These are phyloP conservation scores for Andrena chrysosceles DNA, from an alignment of 2,888 invertebrate genomes.

Conservation along the genomic window DNA sequence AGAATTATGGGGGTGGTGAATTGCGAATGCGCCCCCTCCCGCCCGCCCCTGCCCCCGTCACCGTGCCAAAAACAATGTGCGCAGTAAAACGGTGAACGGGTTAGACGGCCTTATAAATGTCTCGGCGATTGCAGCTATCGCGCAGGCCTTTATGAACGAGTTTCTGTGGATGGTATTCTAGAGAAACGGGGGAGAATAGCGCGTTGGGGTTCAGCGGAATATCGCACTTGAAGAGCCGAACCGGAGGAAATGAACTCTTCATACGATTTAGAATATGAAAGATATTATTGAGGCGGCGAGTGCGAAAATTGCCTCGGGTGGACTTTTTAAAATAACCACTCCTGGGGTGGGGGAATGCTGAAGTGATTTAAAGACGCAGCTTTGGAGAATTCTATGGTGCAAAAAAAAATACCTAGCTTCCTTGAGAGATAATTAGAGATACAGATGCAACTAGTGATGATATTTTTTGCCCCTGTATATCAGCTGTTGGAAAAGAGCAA, in stretches of 20 bases:
- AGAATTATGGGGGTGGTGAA: constrained; percentile 73
- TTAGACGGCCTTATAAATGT: constrained; percentile 47
- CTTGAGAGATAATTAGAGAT: too few relatives aligned
- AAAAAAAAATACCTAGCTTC: too few relatives aligned
- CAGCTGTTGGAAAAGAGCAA: too few relatives aligned
- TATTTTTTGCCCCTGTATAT: too few relatives aligned
- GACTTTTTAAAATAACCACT: too few relatives aligned
- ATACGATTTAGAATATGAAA: not conserved
- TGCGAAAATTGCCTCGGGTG: too few relatives aligned
- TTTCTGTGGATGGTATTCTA: not conserved
- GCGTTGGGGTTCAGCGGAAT: not conserved
- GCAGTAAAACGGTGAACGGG: constrained; percentile 58
- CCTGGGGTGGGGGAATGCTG: too few relatives aligned
- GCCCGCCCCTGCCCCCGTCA: constrained; percentile 14
- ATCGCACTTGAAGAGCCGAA: not conserved
- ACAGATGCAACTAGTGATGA: too few relatives aligned
- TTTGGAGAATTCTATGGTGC: too few relatives aligned
- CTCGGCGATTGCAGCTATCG: constrained; percentile 36
- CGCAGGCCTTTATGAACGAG: constrained; percentile 14
- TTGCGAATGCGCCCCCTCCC: constrained; percentile 54
- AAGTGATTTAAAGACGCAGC: too few relatives aligned
- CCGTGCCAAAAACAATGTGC: constrained; percentile 64
- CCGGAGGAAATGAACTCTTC: not conserved
- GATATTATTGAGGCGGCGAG: not conserved
- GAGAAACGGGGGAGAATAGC: not conserved